These are phyloP conservation scores for Oreochromis grahami DNA, from an alignment of 2,797 vertebrate genomes.

Conservation along the genomic window DNA sequence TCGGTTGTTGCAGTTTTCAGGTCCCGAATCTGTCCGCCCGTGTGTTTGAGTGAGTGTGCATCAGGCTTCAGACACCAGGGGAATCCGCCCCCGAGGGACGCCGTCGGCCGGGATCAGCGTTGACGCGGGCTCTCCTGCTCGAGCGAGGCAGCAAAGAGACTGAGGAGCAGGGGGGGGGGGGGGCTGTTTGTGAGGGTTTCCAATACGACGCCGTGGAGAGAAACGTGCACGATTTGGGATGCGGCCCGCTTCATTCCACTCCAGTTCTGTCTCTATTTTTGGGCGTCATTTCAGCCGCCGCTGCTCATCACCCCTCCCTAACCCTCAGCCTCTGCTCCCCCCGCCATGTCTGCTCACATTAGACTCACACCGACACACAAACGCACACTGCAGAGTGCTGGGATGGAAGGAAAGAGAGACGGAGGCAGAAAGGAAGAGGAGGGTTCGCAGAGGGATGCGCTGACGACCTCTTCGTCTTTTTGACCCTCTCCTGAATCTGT, in stretches of 20 bases:
- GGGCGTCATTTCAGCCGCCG: slow-evolving; percentile 36
- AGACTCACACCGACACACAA: slow-evolving; percentile 26
- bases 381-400: slow-evolving; percentile 16
- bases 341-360: slow-evolving; percentile 56
- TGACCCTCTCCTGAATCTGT: slow-evolving; percentile 24
- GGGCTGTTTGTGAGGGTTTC: background rate
- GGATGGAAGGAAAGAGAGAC: slow-evolving; percentile 45
- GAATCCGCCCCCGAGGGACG: slow-evolving; percentile 52
- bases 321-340: slow-evolving; percentile 35
- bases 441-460: slow-evolving; percentile 39
- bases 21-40: slow-evolving; percentile 14
- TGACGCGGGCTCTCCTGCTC: slow-evolving; percentile 27
- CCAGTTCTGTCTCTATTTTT: slow-evolving; percentile 51
- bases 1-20: background rate
- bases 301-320: slow-evolving; percentile 42
- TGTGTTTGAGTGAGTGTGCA: slow-evolving; percentile 29
- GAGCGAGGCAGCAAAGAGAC: slow-evolving; percentile 10
- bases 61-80: slow-evolving; percentile 57
- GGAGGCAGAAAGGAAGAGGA: slow-evolving; percentile 2
- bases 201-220: background rate
- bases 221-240: background rate
- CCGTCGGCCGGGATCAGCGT: slow-evolving; percentile 54
- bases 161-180: background rate
- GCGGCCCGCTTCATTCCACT: slow-evolving; percentile 25
- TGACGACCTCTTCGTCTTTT: slow-evolving; percentile 36